A percentile compares a stretch with the other conserved stretches of the same genome.
Evolutionary conservation across 1,140 invertebrate species (phyloP).

Genomic region (Penaeus vannamei): DNA sequence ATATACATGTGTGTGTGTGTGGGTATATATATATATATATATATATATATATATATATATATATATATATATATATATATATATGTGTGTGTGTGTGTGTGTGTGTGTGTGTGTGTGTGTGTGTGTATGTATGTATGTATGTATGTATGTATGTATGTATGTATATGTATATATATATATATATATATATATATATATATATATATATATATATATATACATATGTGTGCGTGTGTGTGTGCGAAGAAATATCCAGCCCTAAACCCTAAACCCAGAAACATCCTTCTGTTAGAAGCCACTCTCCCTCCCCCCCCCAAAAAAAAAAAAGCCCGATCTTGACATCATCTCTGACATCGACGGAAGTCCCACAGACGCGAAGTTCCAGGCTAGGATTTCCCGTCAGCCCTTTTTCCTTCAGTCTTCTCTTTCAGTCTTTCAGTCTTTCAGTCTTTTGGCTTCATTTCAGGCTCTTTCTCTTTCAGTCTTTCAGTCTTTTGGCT

Average conservation of each 20-base stretch:
- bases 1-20: neutral
- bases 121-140: neutral
- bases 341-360: no score
- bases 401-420: no score
- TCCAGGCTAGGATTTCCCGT: no score
- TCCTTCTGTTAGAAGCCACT: neutral
- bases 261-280: neutral
- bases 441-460: no score
- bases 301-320: neutral
- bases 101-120: neutral
- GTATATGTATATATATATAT: slow-evolving; percentile 9
- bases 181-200: neutral
- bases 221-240: neutral
- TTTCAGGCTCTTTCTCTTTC: no score
- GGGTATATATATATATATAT: neutral
- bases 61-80: slow-evolving; percentile 25
- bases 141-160: neutral
- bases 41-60: neutral
- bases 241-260: neutral
- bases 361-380: no score
- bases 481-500: no score
- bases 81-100: neutral
- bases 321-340: no score
- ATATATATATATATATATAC: neutral
- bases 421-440: no score